Conservation (phyloP, 2,113 vertebrate genomes). For the Rhegmatorhina hoffmannsi region DNA sequence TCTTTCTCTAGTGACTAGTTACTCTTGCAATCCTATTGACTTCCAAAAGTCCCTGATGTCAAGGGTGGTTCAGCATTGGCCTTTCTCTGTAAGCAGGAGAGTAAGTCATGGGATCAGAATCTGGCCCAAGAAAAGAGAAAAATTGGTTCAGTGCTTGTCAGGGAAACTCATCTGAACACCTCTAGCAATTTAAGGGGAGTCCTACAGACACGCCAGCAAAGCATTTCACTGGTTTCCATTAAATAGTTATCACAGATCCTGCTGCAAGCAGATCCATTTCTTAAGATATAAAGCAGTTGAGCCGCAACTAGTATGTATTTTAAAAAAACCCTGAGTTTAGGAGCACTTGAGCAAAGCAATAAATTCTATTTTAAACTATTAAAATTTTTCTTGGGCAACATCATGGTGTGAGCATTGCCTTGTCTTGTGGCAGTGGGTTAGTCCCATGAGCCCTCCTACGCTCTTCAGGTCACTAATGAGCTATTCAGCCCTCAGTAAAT, state of each 20-base stretch:
- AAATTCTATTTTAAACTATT: conserved; percentile 6
- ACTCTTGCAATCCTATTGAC: not conserved
- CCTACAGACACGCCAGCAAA: conserved; percentile 11
- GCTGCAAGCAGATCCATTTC: conserved; percentile 15
- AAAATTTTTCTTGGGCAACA: conserved; percentile 13
- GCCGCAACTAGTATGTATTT: not conserved
- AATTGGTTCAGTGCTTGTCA: conserved; percentile 28
- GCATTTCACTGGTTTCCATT: conserved; percentile 25
- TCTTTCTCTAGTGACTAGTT: not conserved
- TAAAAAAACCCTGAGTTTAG: not conserved
- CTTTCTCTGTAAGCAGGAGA: not conserved
- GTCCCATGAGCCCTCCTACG: not conserved
- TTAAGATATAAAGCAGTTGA: conserved; percentile 33
- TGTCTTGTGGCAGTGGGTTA: conserved; percentile 9
- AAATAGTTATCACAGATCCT: conserved; percentile 49
- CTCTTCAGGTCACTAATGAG: conserved; percentile 53
- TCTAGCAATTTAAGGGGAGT: conserved; percentile 31
- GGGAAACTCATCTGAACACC: conserved; percentile 45
- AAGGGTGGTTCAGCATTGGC: not conserved
- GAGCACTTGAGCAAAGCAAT: not conserved
- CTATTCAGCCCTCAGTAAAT: not conserved
- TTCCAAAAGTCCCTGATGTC: not conserved
- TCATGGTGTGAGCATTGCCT: not conserved
- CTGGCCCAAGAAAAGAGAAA: conserved; percentile 35
- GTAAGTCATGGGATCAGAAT: not conserved